A percentile compares a stretch with the other conserved stretches of the same genome.
Evolutionary conservation across 2,888 invertebrate genomes (phyloP).

Genomic region (Eupithecia subfuscata): DNA sequence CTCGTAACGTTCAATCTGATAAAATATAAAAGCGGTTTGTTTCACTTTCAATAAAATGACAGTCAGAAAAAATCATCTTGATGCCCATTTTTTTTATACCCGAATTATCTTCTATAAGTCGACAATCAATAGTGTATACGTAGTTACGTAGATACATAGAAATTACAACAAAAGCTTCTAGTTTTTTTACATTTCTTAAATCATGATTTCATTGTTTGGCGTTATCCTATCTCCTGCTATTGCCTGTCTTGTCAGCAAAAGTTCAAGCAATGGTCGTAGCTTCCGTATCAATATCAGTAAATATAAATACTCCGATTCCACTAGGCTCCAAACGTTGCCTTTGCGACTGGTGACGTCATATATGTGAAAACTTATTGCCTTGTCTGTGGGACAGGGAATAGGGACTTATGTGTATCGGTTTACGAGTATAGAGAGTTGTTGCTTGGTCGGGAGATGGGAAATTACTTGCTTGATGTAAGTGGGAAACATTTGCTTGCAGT

Average conservation of each 20-base stretch:
- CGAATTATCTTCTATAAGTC: too few species aligned
- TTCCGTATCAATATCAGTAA: constrained; percentile 71
- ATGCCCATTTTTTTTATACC: too few species aligned
- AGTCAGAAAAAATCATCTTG: too few species aligned
- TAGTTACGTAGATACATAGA: too few species aligned
- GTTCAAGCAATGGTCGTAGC: constrained; percentile 66
- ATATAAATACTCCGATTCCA: constrained; percentile 56
- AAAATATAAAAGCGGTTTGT: neutral
- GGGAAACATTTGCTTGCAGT: too few species aligned
- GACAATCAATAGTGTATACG: too few species aligned
- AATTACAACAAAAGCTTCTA: too few species aligned
- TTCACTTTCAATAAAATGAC: neutral
- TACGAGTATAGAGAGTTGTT: constrained; percentile 9
- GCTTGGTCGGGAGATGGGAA: neutral
- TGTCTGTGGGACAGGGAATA: constrained; percentile 12
- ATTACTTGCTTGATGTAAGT: too few species aligned
- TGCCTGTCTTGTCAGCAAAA: constrained; percentile 24
- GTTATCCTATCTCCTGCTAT: constrained; percentile 27
- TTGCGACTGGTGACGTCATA: constrained; percentile 33
- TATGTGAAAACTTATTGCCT: constrained; percentile 26
- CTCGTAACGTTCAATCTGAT: neutral
- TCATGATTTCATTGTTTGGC: neutral
- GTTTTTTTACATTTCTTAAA: neutral
- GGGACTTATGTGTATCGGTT: constrained; percentile 32
- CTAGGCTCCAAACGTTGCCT: constrained; percentile 50